Percentiles rank a stretch among this genome's conserved stretches.
phyloP scores from a whole-genome alignment of 2,113 vertebrate genomes.

The Paralichthys olivaceus region DNA sequence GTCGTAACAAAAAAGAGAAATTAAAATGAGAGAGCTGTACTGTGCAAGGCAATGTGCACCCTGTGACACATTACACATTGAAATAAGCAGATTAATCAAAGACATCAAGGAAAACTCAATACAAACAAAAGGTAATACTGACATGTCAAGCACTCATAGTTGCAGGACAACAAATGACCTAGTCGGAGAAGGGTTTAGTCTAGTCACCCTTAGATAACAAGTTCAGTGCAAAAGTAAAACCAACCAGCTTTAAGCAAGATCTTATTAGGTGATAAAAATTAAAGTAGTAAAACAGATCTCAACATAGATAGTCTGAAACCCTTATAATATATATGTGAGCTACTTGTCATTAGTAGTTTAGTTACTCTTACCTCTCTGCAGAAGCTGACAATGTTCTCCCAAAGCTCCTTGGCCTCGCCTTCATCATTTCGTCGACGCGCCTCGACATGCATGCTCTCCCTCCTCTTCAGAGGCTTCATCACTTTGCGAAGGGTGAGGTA shows the following conservation, averaged over 20 bases:
- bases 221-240: no score
- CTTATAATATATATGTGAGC: neutral
- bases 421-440: conserved; percentile 92
- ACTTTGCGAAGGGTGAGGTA: conserved; percentile 87
- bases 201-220: neutral
- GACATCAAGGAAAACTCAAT: conserved; percentile 1
- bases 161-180: neutral
- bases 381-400: conserved; percentile 97
- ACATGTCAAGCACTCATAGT: neutral
- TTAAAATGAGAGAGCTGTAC: conserved; percentile 35
- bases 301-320: neutral
- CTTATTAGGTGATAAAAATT: neutral
- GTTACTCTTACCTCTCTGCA: conserved; percentile 90
- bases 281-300: neutral
- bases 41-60: conserved; percentile 22
- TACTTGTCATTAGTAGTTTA: no score
- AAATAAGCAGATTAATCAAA: conserved; percentile 19
- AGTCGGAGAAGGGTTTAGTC: neutral
- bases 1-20: conserved; percentile 38
- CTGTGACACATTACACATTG: conserved; percentile 18
- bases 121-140: neutral
- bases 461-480: conserved; percentile 86
- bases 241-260: neutral
- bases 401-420: conserved; percentile 96
- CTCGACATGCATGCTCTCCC: conserved; percentile 96